Percentiles rank a stretch among this genome's conserved stretches.
Conservation (phyloP, 2,888 invertebrate genomes). For the Erynnis tages region DNA sequence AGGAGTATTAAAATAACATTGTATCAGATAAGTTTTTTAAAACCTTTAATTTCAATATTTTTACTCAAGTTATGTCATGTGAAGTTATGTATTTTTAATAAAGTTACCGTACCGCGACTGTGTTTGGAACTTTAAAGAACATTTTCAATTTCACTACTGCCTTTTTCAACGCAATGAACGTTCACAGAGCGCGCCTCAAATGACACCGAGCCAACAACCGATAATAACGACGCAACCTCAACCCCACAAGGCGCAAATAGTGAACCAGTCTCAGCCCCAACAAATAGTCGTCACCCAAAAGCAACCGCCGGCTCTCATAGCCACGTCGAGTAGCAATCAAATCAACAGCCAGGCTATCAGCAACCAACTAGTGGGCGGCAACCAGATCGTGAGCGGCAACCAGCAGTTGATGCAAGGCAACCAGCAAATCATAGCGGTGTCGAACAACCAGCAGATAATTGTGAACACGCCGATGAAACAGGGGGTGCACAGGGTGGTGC, state of each 20-base stretch:
- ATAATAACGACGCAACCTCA: conserved; percentile 74
- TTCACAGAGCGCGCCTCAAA: conserved; percentile 65
- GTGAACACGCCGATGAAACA: conserved; percentile 64
- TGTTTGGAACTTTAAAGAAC: too few relatives aligned
- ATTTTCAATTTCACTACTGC: background rate
- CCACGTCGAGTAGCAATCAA: conserved; percentile 53
- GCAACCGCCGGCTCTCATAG: conserved; percentile 65
- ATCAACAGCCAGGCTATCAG: conserved; percentile 34
- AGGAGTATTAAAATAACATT: too few relatives aligned
- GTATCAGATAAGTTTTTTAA: too few relatives aligned
- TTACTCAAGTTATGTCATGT: too few relatives aligned
- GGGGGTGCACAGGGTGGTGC: conserved; percentile 56
- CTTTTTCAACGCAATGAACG: background rate
- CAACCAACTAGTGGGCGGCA: conserved; percentile 38
- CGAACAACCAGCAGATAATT: conserved; percentile 69
- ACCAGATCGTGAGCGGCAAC: conserved; percentile 44
- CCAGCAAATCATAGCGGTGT: conserved; percentile 66
- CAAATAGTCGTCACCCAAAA: conserved; percentile 72
- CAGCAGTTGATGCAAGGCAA: conserved; percentile 56
- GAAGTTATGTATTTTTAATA: too few relatives aligned
- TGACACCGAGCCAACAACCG: conserved; percentile 73
- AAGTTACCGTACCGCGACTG: too few relatives aligned
- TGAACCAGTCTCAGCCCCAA: conserved; percentile 59
- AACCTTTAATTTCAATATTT: too few relatives aligned
- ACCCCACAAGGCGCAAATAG: conserved; percentile 78